A percentile compares a stretch with the other conserved stretches of the same genome.
Evolutionary conservation across 2,113 vertebrate genomes (phyloP).

Genomic region (Xerus inauris): DNA sequence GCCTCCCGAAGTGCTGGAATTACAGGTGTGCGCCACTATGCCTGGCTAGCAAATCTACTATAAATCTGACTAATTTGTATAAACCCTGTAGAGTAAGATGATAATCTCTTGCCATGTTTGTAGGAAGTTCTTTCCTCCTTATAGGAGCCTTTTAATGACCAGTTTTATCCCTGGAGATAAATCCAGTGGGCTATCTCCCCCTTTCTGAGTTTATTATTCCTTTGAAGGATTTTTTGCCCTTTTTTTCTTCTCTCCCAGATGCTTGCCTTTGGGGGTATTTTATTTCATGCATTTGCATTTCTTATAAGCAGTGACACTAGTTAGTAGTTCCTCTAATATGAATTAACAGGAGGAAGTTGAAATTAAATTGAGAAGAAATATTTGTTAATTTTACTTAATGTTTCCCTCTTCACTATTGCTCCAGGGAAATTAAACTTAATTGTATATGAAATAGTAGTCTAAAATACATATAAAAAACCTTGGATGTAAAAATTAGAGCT

Average conservation of each 20-base stretch:
- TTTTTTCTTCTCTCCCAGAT: neutral
- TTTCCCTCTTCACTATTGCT: constrained; percentile 20
- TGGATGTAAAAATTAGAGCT: constrained; percentile 60
- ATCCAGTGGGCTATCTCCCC: neutral
- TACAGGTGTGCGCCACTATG: too few species aligned
- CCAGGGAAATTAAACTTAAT: constrained; percentile 54
- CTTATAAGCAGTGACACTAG: neutral
- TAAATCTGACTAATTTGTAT: constrained; percentile 15
- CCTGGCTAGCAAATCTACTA: neutral
- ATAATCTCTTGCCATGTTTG: neutral
- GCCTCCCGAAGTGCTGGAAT: too few species aligned
- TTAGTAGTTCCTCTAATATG: constrained; percentile 25
- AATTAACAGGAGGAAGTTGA: constrained; percentile 32
- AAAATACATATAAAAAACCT: constrained; percentile 12
- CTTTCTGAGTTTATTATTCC: constrained; percentile 17
- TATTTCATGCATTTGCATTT: constrained; percentile 36
- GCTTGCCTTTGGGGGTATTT: constrained; percentile 34
- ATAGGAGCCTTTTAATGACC: constrained; percentile 1
- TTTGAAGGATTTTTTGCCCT: constrained; percentile 7
- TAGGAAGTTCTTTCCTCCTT: neutral
- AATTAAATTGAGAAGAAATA: constrained; percentile 53
- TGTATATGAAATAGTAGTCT: constrained; percentile 36
- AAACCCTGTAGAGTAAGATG: neutral
- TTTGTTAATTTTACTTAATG: constrained; percentile 62
- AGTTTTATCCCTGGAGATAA: constrained; percentile 13